Percentiles rank a stretch among this genome's conserved stretches.
phyloP scores from a whole-genome alignment of 2,888 invertebrate genomes.

The Pardosa pseudoannulata region DNA sequence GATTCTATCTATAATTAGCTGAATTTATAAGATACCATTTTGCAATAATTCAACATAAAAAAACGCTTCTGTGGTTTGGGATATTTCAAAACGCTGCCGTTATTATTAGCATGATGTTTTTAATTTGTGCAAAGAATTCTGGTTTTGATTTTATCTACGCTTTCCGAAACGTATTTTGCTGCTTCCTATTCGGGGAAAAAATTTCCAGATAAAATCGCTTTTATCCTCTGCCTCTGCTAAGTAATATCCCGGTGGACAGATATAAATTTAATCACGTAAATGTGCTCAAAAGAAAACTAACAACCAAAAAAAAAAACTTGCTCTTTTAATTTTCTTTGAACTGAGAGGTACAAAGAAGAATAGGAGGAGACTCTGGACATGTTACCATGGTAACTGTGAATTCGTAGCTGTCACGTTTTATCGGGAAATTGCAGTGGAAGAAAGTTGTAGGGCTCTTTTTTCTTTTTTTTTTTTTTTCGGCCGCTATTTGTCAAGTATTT shows the following conservation, averaged over 20 bases:
- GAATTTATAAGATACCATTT: too few species aligned
- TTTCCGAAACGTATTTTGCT: background rate
- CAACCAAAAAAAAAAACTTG: background rate
- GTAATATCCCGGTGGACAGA: slow-evolving; percentile 2
- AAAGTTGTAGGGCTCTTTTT: background rate
- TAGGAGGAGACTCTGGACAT: background rate
- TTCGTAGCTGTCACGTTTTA: slow-evolving; percentile 14
- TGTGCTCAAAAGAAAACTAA: background rate
- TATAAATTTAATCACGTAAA: slow-evolving; percentile 17
- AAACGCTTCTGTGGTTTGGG: too few species aligned
- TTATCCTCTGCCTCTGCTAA: background rate
- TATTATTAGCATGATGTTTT: background rate
- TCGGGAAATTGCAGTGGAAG: background rate
- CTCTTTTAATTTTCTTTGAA: slow-evolving; percentile 17
- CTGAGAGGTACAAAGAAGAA: background rate
- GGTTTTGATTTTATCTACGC: background rate
- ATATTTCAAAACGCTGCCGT: background rate
- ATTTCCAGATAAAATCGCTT: background rate
- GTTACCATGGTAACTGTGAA: background rate
- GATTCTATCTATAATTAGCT: too few species aligned
- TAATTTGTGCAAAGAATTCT: background rate
- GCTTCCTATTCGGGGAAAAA: background rate
- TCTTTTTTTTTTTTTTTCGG: background rate
- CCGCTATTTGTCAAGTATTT: slow-evolving; percentile 6
- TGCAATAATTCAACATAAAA: too few species aligned